phyloP scores from a whole-genome alignment of 2,888 invertebrate genomes.

The Leptinotarsa rubiginosa region DNA sequence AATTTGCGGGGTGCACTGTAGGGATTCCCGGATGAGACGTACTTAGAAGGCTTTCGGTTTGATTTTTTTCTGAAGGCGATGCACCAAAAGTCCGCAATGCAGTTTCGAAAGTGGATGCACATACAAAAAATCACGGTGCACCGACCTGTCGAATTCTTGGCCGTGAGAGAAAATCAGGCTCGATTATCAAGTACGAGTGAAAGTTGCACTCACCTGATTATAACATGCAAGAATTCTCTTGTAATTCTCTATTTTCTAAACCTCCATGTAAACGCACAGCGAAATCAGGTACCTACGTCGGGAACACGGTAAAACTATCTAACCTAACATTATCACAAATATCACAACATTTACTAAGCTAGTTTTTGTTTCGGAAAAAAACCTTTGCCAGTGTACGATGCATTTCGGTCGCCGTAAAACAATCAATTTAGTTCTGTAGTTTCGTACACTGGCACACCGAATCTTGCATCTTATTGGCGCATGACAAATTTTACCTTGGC shows the following conservation, averaged over 20 bases:
- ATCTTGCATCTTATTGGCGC: slow-evolving; percentile 57
- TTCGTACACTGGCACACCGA: slow-evolving; percentile 55
- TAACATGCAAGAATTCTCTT: slow-evolving; percentile 40
- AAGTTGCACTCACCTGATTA: slow-evolving; percentile 51
- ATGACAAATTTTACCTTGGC: slow-evolving; percentile 54
- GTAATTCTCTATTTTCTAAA: slow-evolving; percentile 44
- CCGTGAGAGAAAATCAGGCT: slow-evolving; percentile 25
- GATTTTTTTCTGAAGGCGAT: not conserved
- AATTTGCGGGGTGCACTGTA: slow-evolving; percentile 5
- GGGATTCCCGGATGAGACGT: not conserved
- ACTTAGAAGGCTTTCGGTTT: not conserved
- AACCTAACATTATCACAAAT: slow-evolving; percentile 61
- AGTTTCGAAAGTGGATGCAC: slow-evolving; percentile 16
- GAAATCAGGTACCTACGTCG: slow-evolving; percentile 56
- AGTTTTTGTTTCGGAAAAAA: slow-evolving; percentile 48
- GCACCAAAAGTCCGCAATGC: slow-evolving; percentile 24
- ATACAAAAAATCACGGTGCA: not conserved
- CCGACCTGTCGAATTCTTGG: not conserved
- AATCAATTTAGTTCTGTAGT: slow-evolving; percentile 58
- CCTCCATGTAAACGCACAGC: slow-evolving; percentile 54
- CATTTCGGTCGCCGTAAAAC: slow-evolving; percentile 57
- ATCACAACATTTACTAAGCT: slow-evolving; percentile 59
- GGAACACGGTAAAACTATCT: slow-evolving; percentile 52
- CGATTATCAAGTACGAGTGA: slow-evolving; percentile 36
- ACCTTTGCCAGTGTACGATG: slow-evolving; percentile 55